Evolutionary conservation across 2,113 vertebrate species (phyloP).

Genomic region (Micromys minutus): DNA sequence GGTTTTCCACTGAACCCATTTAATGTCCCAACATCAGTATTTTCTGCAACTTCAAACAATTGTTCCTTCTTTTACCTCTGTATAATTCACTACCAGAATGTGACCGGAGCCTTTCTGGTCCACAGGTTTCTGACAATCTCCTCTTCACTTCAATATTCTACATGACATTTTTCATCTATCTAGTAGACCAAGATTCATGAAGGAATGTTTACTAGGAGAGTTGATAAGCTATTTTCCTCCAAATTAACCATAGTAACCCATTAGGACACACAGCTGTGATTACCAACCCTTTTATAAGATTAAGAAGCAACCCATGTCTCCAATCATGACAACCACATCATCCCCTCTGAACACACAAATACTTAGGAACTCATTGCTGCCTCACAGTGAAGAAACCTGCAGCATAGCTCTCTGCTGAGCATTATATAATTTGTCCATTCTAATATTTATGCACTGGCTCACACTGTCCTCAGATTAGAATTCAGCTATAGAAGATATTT

Average conservation of each 20-base stretch:
- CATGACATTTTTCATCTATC: background rate
- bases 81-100: accelerated
- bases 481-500: background rate
- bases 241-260: background rate
- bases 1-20: background rate
- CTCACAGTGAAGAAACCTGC: background rate
- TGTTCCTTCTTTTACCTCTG: background rate
- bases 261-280: background rate
- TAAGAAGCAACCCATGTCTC: background rate
- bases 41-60: background rate
- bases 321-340: background rate
- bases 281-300: background rate
- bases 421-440: accelerated
- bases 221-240: background rate
- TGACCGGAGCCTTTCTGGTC: accelerated
- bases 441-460: background rate
- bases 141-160: background rate
- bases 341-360: background rate
- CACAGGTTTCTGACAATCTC: too few species aligned
- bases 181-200: background rate
- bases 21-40: background rate
- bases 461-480: background rate
- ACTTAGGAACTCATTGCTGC: background rate
- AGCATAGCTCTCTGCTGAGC: background rate
- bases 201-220: background rate